A percentile compares a stretch with the other conserved stretches of the same genome.
Evolutionary conservation across 2,113 vertebrate species (phyloP).

Genomic region (Halichoerus grypus): DNA sequence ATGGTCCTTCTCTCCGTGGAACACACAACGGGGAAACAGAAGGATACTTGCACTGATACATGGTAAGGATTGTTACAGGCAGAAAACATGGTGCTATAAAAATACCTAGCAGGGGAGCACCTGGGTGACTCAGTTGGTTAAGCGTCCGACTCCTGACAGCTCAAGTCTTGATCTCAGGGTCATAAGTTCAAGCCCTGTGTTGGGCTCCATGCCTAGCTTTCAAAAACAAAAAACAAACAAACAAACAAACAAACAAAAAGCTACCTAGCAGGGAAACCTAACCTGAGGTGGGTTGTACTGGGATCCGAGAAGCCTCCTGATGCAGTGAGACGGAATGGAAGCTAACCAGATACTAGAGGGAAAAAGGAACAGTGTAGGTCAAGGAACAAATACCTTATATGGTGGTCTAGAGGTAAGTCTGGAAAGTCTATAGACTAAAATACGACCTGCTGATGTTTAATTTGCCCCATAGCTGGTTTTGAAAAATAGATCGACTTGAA

Average conservation of each 20-base stretch:
- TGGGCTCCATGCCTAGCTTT: neutral
- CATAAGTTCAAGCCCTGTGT: neutral
- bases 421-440: neutral
- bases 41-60: neutral
- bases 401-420: neutral
- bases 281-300: neutral
- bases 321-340: neutral
- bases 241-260: neutral
- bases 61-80: neutral
- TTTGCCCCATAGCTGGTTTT: neutral
- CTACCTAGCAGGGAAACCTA: neutral
- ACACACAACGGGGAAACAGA: neutral
- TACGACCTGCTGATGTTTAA: neutral
- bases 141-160: neutral
- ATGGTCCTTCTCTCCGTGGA: neutral
- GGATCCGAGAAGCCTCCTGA: neutral
- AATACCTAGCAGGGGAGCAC: neutral
- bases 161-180: neutral
- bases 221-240: neutral
- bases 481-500: neutral
- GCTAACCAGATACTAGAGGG: neutral
- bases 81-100: neutral
- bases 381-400: neutral
- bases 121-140: neutral
- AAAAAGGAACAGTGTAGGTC: neutral